Evolutionary conservation across 2,113 vertebrate genomes (phyloP), one percentile per base, ranked within the genome.

Genomic region (Illadopsis cleaveri): DNA sequence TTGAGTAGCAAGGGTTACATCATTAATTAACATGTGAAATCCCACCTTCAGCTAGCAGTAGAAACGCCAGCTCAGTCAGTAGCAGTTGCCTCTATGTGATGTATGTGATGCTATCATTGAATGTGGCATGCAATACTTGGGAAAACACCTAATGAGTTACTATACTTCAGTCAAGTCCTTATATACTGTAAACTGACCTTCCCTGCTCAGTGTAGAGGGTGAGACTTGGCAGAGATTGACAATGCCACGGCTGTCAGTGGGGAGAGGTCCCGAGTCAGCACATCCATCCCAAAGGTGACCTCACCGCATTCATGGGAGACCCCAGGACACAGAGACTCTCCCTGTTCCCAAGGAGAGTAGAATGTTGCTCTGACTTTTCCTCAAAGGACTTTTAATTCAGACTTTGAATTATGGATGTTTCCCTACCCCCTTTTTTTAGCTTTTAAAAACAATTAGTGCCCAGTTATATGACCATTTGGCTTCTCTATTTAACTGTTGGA

Each of bases 391-490:
- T 71, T 38, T 44, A 54, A 70, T 48, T 75, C 35, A 38, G 5
- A 78, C 77, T 73, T 86, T 7, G 15, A n/a, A 16, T 51, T 57
- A 48, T 11, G 20, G 44, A 60, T 48, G 22, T 31, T 65, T 20
- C 31, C 31, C 28, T 61, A 18, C 4, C 4, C 10, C 1, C 77
- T 14, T 35, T 57, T 20, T 60, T 90, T 19, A 50, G 23, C 24
- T 20, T 68, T 58, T 30, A 73, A 62, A 45, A 56, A n/a, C 27
- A n/a, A 11, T 23, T 37, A 64, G 6, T 23, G 17, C 21, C 12
- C 19, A 23, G 3, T 35, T 72, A 7, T 8, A 10, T 0, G 3
- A 54, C 14, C 2, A 1, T 65, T 78, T 53, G 20, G 2, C 4
- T 69, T 76, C 14, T 38, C 37, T 37, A 2, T 2, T 21, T 20